Base-by-base conservation (phyloP, 2,113 vertebrate genomes). In the Falco punctatus region DNA sequence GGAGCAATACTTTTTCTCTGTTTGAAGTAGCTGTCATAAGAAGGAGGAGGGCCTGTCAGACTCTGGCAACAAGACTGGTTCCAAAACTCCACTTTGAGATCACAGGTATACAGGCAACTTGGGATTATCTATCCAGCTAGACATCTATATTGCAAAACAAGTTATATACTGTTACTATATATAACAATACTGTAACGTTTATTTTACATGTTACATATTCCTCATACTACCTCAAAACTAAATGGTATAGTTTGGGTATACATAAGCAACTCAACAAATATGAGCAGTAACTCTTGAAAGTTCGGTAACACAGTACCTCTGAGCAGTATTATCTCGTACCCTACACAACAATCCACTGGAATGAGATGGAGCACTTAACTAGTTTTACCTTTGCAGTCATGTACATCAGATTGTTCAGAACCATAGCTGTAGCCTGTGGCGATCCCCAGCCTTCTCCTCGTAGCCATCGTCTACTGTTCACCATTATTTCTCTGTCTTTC, bases 401-500 rank as follows among this genome's bases (percentile, higher is more conserved):
- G 95, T 99, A 99, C 99, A 99, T 99, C 61, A 99, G 99, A 91
- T 99, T 99, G 98, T 99, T 99, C 87, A 99, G 97, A 97, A 99
- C 99, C 99, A 99, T 99, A 62, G 99, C 98, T 35, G 99, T 99
- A 78, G 99, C 99, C 59, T 99, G 99, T 5, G 99, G 99, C 11
- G 99, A 99, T 13, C 99, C 99, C 99, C 99, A 99, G 90, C 99
- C 99, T 94, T 99, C 99, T 88, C 99, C 99, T 85, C 98, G 98
- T 6, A 99, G 97, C 99, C 99, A 99, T 70, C 99, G 98, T 11
- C 99, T 98, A 94, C 99, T 99, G 70, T 99, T 99, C 81, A 99
- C 98, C 99, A 99, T 99, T n/a, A 99, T 96, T 48, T 99, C 99
- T 70, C 98, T 91, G 55, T 99, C 99, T 65, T 98, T 98, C 7